Conservation (phyloP, 2,113 vertebrate species). For the Crotophaga sulcirostris region DNA sequence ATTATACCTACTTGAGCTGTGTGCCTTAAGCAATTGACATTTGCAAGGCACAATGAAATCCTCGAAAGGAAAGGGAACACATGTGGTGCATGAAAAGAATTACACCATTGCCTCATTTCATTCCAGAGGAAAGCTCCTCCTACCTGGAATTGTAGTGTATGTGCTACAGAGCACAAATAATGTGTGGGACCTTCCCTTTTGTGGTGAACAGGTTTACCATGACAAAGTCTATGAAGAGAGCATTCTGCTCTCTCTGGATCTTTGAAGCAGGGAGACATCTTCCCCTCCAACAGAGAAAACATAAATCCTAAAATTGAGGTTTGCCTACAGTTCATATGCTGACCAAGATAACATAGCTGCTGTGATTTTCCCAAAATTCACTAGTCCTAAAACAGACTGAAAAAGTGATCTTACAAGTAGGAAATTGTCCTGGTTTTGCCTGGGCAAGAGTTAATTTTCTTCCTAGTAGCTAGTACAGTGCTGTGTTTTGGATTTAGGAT, state of each 20-base stretch:
- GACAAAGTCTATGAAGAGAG: neutral
- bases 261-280: neutral
- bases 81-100: neutral
- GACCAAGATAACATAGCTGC: neutral
- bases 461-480: too few relatives aligned
- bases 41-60: slow-evolving; percentile 24
- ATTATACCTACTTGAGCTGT: slow-evolving; percentile 22
- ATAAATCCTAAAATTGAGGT: neutral
- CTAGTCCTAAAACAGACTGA: neutral
- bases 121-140: neutral
- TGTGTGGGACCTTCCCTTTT: neutral
- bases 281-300: neutral
- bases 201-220: neutral
- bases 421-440: too few relatives aligned
- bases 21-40: slow-evolving; percentile 44
- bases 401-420: neutral
- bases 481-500: too few relatives aligned
- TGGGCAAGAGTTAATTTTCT: too few relatives aligned
- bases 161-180: neutral
- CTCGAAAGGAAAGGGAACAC: neutral
- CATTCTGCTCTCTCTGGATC: neutral
- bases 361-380: neutral
- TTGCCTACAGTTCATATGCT: neutral
- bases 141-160: neutral
- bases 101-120: neutral